Percentiles rank a stretch among this genome's conserved stretches.
These are phyloP conservation scores for Dryoscopus gambensis DNA, from an alignment of 2,113 vertebrate genomes.

Conservation along the genomic window DNA sequence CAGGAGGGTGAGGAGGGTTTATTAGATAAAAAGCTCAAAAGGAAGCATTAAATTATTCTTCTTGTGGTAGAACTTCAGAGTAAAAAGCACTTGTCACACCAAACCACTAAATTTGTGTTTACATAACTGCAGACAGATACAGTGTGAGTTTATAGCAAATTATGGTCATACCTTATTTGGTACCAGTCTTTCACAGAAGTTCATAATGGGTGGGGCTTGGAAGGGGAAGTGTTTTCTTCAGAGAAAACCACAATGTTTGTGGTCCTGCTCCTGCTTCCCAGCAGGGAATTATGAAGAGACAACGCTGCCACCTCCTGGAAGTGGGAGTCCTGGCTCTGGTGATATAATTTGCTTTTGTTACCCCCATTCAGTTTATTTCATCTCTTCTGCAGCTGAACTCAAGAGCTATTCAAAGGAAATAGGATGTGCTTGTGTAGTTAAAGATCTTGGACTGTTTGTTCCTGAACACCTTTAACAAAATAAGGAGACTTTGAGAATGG, in stretches of 20 bases:
- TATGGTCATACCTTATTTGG: neutral
- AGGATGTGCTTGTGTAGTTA: neutral
- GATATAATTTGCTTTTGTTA: neutral
- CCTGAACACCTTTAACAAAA: neutral
- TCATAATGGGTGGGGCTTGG: neutral
- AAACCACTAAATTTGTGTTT: neutral
- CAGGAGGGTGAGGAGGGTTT: neutral
- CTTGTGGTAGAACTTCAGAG: neutral
- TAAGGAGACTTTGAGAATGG: neutral
- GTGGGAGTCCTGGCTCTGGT: neutral
- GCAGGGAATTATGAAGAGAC: neutral
- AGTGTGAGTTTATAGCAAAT: neutral
- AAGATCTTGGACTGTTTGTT: neutral
- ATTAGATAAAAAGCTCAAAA: neutral
- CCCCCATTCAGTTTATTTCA: neutral
- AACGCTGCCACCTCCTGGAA: slow-evolving; percentile 28
- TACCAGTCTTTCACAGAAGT: neutral
- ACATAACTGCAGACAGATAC: neutral
- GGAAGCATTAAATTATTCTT: neutral
- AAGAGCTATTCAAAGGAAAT: neutral
- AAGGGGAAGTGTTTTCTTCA: neutral
- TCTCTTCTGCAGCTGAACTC: neutral
- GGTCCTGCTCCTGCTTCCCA: neutral
- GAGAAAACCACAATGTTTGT: neutral
- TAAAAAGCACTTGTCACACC: neutral